A percentile compares a stretch with the other conserved stretches of the same genome.
phyloP scores from a whole-genome alignment of 2,113 vertebrate genomes.

The Chascanopsetta lugubris region DNA sequence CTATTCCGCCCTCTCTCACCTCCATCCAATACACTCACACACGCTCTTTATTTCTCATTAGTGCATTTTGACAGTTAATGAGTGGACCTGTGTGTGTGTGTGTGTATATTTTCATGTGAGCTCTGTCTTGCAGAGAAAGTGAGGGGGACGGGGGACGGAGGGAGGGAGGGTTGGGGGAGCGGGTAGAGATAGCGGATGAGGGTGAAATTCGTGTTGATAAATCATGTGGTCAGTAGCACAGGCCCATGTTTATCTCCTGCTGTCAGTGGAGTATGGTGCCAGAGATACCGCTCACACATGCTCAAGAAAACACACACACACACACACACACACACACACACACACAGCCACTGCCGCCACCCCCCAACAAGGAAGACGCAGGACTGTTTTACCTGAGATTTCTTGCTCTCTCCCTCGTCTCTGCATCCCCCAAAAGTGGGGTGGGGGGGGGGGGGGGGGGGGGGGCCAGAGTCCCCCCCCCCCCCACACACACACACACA shows the following conservation, averaged over 20 bases:
- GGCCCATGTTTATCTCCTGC: conserved; percentile 78
- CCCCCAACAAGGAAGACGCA: conserved; percentile 42
- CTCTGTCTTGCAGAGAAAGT: conserved; percentile 22
- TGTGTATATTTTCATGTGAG: background rate
- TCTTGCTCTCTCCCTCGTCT: conserved; percentile 35
- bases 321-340: conserved; percentile 40
- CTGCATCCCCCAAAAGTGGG: background rate
- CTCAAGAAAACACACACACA: conserved; percentile 42
- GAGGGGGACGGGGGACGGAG: conserved; percentile 12
- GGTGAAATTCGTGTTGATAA: conserved; percentile 80
- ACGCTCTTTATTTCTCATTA: conserved; percentile 76
- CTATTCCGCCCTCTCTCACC: conserved; percentile 50
- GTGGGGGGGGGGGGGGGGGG: no score
- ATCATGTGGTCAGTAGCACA: conserved; percentile 77
- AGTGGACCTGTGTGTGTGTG: conserved; percentile 40
- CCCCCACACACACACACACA: no score
- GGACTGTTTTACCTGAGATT: conserved; percentile 61
- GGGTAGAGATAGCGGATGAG: conserved; percentile 45
- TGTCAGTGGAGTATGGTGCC: conserved; percentile 74
- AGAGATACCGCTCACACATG: conserved; percentile 68
- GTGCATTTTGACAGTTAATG: conserved; percentile 74
- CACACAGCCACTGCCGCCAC: no score
- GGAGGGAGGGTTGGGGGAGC: background rate
- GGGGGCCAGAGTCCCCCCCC: no score
- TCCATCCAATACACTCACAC: conserved; percentile 49